These are phyloP conservation scores for Entelurus aequoreus DNA, from an alignment of 2,113 vertebrate species.

Conservation along the genomic window DNA sequence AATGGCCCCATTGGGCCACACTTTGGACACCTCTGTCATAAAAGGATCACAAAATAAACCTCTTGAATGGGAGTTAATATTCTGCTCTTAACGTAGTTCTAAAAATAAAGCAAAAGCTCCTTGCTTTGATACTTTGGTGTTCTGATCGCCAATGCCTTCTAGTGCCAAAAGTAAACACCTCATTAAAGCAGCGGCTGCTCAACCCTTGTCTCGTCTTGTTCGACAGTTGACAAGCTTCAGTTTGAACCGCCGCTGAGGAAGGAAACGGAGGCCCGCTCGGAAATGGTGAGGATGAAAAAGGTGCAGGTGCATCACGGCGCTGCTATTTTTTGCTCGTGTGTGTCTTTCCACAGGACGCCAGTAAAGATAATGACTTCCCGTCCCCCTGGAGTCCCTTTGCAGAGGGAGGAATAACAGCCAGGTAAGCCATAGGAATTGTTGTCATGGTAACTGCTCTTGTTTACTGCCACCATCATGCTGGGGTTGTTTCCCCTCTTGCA, in stretches of 20 bases:
- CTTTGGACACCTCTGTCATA: no score
- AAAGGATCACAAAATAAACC: no score
- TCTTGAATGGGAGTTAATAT: no score
- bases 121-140: no score
- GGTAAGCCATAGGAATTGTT: slow-evolving; percentile 67
- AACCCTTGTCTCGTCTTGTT: slow-evolving; percentile 26
- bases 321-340: slow-evolving; percentile 23
- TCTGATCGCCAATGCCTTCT: slow-evolving; percentile 47
- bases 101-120: no score
- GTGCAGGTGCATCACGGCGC: not conserved
- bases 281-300: slow-evolving; percentile 76
- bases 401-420: slow-evolving; percentile 81
- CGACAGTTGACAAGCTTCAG: slow-evolving; percentile 89
- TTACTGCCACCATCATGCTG: slow-evolving; percentile 4
- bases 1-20: no score
- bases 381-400: slow-evolving; percentile 89
- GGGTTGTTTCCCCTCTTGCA: not conserved
- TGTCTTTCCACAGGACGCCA: slow-evolving; percentile 76
- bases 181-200: not conserved
- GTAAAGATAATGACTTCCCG: slow-evolving; percentile 81
- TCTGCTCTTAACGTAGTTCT: no score
- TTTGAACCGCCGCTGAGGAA: slow-evolving; percentile 89
- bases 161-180: slow-evolving; percentile 31
- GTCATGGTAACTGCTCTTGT: slow-evolving; percentile 41
- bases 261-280: slow-evolving; percentile 91